phyloP scores from a whole-genome alignment of 1,140 invertebrate genomes.

The Bombus haemorrhoidalis region DNA sequence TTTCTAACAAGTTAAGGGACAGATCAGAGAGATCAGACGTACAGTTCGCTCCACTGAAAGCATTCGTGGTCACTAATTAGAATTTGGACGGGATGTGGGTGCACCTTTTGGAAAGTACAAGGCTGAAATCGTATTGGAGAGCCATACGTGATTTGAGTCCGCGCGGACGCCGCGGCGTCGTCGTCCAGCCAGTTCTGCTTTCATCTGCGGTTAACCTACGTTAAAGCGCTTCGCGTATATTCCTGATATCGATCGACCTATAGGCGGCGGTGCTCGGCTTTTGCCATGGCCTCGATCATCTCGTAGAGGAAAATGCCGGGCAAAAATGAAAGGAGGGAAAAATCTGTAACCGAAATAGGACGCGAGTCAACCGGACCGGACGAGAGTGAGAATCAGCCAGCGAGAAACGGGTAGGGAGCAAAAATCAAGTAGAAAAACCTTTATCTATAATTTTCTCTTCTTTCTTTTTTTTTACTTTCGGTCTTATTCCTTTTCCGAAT shows the following conservation, averaged over 20 bases:
- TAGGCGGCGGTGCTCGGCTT: conserved; percentile 29
- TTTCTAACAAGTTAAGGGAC: conserved; percentile 16
- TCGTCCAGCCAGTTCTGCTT: conserved; percentile 45
- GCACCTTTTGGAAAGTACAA: conserved; percentile 35
- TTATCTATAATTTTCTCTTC: neutral
- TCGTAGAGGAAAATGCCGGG: neutral
- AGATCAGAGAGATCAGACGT: conserved; percentile 13
- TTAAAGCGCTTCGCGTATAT: conserved; percentile 66
- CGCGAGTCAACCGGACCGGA: neutral
- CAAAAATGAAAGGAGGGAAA: neutral
- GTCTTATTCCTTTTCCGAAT: neutral
- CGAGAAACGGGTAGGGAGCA: neutral
- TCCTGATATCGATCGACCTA: conserved; percentile 56
- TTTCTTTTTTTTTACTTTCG: neutral
- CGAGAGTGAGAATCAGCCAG: neutral
- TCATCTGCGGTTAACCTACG: conserved; percentile 65
- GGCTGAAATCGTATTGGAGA: conserved; percentile 22
- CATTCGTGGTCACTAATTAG: conserved; percentile 41
- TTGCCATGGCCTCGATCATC: conserved; percentile 20
- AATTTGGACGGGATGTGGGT: conserved; percentile 38
- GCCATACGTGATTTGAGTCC: conserved; percentile 59
- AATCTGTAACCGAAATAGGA: neutral
- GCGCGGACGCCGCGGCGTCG: conserved; percentile 15
- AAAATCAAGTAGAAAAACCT: neutral
- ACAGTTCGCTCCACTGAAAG: conserved; percentile 12